Percentiles rank a stretch among this genome's conserved stretches.
These are phyloP conservation scores for Eulimnadia texana DNA, from an alignment of 1,140 invertebrate species.

Conservation along the genomic window DNA sequence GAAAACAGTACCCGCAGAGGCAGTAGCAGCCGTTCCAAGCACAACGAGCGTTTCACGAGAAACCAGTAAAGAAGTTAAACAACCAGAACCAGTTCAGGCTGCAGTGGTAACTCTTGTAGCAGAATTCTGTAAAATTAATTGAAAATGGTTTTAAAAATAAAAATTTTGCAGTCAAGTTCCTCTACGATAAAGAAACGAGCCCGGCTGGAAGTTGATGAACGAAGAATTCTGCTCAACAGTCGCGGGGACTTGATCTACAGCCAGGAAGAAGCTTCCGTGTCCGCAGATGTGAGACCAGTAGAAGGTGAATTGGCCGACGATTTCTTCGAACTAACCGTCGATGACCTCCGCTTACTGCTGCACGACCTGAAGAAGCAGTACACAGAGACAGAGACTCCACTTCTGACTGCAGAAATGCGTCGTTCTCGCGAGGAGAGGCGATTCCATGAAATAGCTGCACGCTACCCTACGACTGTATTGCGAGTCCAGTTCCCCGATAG, in stretches of 20 bases:
- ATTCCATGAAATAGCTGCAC: slow-evolving; percentile 39
- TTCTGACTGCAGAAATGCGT: slow-evolving; percentile 46
- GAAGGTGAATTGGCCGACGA: slow-evolving; percentile 51
- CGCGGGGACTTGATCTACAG: slow-evolving; percentile 53
- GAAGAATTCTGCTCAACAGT: slow-evolving; percentile 36
- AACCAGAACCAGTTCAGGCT: too few relatives aligned
- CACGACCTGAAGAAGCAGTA: slow-evolving; percentile 40
- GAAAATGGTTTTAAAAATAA: background rate
- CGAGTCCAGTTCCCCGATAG: slow-evolving; percentile 66
- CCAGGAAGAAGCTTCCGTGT: slow-evolving; percentile 29
- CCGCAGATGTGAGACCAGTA: slow-evolving; percentile 25
- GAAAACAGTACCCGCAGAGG: too few relatives aligned
- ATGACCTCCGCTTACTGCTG: slow-evolving; percentile 55
- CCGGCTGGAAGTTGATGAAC: background rate
- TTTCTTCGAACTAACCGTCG: slow-evolving; percentile 65
- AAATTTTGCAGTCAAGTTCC: background rate
- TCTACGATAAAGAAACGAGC: background rate
- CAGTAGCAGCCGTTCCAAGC: too few relatives aligned
- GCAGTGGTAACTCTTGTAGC: too few relatives aligned
- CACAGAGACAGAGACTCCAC: slow-evolving; percentile 30
- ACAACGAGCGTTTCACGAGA: too few relatives aligned
- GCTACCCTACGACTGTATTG: slow-evolving; percentile 56
- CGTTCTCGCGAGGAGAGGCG: slow-evolving; percentile 43
- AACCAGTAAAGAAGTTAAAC: too few relatives aligned
- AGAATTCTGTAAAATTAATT: too few relatives aligned